Percentiles rank a stretch among this genome's conserved stretches.
These are phyloP conservation scores for Synanthedon formicaeformis DNA, from an alignment of 2,888 invertebrate genomes.

Conservation along the genomic window DNA sequence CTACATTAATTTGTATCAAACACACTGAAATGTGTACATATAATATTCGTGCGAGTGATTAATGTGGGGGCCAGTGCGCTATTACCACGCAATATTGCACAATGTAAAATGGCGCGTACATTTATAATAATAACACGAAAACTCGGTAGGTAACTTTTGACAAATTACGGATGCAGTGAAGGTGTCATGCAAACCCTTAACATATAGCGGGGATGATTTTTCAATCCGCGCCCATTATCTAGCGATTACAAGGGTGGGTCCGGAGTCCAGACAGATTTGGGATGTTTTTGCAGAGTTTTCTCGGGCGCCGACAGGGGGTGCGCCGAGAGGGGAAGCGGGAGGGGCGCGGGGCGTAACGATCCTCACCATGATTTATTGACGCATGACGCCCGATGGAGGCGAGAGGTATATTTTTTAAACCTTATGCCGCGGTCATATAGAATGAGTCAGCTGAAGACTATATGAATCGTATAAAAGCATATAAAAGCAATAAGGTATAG, in stretches of 20 bases:
- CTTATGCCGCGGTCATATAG: conserved; percentile 6
- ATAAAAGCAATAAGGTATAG: too few species aligned
- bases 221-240: conserved; percentile 63
- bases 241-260: conserved; percentile 64
- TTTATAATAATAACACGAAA: neutral
- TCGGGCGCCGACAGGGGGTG: conserved; percentile 7
- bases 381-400: conserved; percentile 25
- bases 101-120: neutral
- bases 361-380: conserved; percentile 49
- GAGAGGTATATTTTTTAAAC: conserved; percentile 48
- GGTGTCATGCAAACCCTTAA: conserved; percentile 22
- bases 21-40: neutral
- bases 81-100: neutral
- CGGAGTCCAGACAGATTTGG: conserved; percentile 57
- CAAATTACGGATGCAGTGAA: neutral
- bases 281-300: conserved; percentile 41
- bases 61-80: neutral
- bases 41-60: neutral
- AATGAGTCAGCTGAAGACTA: neutral
- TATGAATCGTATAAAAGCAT: too few species aligned
- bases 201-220: conserved; percentile 57
- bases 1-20: neutral
- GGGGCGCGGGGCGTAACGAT: conserved; percentile 29
- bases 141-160: neutral
- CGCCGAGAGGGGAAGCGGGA: conserved; percentile 8